Base-by-base conservation (phyloP, 1,140 invertebrate species). In the Nasonia giraulti region DNA sequence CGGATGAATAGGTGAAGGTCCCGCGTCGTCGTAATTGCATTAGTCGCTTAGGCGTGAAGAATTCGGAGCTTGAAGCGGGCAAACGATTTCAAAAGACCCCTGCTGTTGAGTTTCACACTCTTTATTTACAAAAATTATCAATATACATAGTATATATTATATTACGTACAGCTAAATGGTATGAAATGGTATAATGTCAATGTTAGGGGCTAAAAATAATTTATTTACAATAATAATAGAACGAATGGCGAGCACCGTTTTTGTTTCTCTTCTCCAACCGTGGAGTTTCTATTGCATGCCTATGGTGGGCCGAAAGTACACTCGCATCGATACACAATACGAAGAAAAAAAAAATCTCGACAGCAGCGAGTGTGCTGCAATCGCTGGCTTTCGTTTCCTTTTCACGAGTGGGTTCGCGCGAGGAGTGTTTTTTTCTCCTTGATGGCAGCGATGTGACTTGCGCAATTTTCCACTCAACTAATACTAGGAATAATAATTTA, bases 121-220 rank as follows among this genome's bases (percentile, higher is more conserved):
- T 89, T 89, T 89, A 89, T 89, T 89, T 89, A 89, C 89, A 89
- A 88, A 86, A 88, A 87, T 88, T 85, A 81, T 85, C 31, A 76
- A 77, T 88, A 82, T 84, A 88, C 83, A 88, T 81, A 88, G 44
- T 85, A 27, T 86, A 77, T 27, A 27, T 27, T 27, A 27, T 44
- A 55, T 55, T 62, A 62, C 20, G 33, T 37, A 20, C 5, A 62
- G 7, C 55, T 62, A 62, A n/a, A 7, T 71, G 27, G 31, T 86
- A 80, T 27, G 44, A 73, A 78, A 80, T 27, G 4, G 31, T 66
- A 75, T 7, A 55, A 17, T 68, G 73, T 50, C 68, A 73, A 62
- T 84, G 66, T 69, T 85, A 55, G 44, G 40, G 20, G 47, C 31
- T 85, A 78, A 66, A 55, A 83, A 81, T 86, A 76, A 87, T 86